These are phyloP conservation scores for Patella vulgata DNA, from an alignment of 1,140 invertebrate genomes.

Conservation along the genomic window DNA sequence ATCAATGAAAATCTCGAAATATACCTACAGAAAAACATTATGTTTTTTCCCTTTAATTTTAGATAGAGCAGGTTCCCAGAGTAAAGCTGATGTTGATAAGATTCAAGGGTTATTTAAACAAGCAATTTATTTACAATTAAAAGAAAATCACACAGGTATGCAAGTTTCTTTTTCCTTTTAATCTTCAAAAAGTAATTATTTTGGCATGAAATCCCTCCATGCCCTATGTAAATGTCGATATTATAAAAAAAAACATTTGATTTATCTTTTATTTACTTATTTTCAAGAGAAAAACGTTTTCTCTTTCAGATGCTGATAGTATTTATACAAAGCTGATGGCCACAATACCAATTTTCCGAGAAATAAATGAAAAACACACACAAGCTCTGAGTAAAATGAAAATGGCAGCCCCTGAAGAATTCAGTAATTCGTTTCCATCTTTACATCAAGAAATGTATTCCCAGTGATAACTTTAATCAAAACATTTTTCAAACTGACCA, in stretches of 20 bases:
- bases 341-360: conserved; percentile 47
- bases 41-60: conserved; percentile 24
- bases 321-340: conserved; percentile 45
- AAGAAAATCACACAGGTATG: conserved; percentile 50
- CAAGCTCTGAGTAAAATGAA: conserved; percentile 55
- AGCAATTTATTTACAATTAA: conserved; percentile 48
- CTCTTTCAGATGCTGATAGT: conserved; percentile 46
- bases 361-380: conserved; percentile 54
- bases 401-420: conserved; percentile 44
- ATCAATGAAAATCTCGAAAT: too few species aligned
- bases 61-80: conserved; percentile 50
- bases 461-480: too few species aligned
- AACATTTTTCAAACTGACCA: too few species aligned
- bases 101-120: conserved; percentile 55
- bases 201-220: too few species aligned
- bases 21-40: too few species aligned
- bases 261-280: too few species aligned
- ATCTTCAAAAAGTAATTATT: too few species aligned
- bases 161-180: too few species aligned
- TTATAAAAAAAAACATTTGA: too few species aligned
- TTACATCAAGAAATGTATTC: conserved; percentile 62
- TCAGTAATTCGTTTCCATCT: conserved; percentile 45
- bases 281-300: too few species aligned
- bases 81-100: conserved; percentile 47
- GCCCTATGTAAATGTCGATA: too few species aligned